Evolutionary conservation across 2,797 vertebrate genomes (phyloP).

Genomic region (Dromococcyx pavoninus): DNA sequence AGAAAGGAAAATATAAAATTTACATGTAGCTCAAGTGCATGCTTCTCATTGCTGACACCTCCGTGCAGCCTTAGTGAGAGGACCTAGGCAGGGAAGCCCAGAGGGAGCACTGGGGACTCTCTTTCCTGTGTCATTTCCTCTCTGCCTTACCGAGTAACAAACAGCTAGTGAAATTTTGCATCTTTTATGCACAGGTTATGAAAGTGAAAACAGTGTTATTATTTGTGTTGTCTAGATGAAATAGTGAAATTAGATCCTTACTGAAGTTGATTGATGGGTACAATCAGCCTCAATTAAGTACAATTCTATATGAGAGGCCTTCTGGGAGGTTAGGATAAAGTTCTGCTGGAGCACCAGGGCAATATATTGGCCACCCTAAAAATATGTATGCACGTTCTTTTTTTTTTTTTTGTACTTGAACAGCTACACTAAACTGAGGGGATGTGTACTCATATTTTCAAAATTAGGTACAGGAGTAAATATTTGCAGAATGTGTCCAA

Average conservation of each 20-base stretch:
- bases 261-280: background rate
- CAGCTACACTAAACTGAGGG: background rate
- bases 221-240: background rate
- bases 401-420: background rate
- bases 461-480: background rate
- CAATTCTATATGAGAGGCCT: background rate
- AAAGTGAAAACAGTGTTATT: background rate
- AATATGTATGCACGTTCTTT: background rate
- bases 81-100: background rate
- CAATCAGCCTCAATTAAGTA: background rate
- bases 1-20: background rate
- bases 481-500: background rate
- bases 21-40: background rate
- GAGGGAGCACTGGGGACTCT: background rate
- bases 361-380: background rate
- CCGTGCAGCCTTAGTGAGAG: background rate
- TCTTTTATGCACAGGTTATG: background rate
- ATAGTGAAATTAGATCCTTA: background rate
- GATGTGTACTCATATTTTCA: background rate
- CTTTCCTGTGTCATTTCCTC: background rate
- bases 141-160: background rate
- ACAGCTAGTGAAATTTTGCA: background rate
- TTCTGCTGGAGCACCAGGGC: background rate
- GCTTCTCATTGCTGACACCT: background rate
- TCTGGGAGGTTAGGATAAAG: background rate